A percentile compares a stretch with the other conserved stretches of the same genome.
Conservation (phyloP, 2,797 vertebrate species). For the Clamator glandarius region DNA sequence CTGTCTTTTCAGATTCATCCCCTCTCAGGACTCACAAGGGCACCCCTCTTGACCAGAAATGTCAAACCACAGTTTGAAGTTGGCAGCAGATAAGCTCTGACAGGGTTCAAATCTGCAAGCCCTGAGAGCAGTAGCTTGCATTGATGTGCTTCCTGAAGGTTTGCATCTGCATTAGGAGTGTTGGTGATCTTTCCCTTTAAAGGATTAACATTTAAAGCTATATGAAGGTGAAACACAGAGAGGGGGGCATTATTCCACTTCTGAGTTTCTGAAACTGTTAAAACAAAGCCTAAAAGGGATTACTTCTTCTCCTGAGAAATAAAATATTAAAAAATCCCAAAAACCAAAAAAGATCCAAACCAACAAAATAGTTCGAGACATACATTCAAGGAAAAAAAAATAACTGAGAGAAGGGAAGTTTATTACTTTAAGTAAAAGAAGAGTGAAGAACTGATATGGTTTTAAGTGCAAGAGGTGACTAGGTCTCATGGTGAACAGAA, state of each 20-base stretch:
- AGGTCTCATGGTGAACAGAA: neutral
- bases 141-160: conserved; percentile 39
- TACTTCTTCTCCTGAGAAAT: neutral
- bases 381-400: neutral
- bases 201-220: neutral
- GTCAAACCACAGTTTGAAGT: conserved; percentile 57
- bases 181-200: conserved; percentile 21
- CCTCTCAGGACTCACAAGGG: conserved; percentile 25
- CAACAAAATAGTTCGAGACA: neutral
- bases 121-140: conserved; percentile 16
- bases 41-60: conserved; percentile 58
- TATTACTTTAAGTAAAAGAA: neutral
- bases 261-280: neutral
- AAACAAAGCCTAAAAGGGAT: neutral
- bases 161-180: conserved; percentile 18
- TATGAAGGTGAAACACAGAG: neutral
- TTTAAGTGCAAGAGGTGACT: neutral
- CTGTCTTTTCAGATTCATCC: conserved; percentile 44
- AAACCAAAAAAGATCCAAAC: too few relatives aligned
- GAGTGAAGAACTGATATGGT: neutral
- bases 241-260: neutral
- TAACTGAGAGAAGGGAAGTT: neutral
- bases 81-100: conserved; percentile 31
- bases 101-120: conserved; percentile 29
- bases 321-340: neutral